Evolutionary conservation across 2,888 invertebrate species (phyloP).

Genomic region (Mythimna impura): DNA sequence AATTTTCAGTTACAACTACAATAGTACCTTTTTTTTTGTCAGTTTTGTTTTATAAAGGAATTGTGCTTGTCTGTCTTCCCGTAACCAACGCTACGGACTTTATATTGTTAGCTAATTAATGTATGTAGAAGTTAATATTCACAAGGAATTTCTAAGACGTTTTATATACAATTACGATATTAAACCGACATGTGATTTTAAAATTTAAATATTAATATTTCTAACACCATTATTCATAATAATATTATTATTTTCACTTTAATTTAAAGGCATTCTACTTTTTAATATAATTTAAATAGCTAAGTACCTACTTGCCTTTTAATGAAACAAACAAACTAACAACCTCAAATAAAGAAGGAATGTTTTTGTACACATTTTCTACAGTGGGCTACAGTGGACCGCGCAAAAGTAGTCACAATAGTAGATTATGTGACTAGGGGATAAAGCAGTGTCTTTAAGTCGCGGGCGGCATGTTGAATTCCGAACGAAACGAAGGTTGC

Average conservation of each 20-base stretch:
- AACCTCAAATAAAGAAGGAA: constrained; percentile 1
- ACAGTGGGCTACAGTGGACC: neutral
- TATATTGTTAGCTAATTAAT: constrained; percentile 2
- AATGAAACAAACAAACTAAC: neutral
- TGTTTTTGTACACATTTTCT: constrained; percentile 4
- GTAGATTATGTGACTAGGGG: no score
- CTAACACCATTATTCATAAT: constrained; percentile 15
- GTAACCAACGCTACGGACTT: neutral
- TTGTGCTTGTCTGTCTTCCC: neutral
- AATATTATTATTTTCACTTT: constrained; percentile 12
- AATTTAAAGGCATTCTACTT: constrained; percentile 38
- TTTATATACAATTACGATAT: neutral
- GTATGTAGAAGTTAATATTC: constrained; percentile 1
- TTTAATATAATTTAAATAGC: constrained; percentile 3
- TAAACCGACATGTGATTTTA: neutral
- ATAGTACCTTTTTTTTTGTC: neutral
- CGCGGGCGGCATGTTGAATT: no score
- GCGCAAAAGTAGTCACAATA: neutral
- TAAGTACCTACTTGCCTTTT: neutral
- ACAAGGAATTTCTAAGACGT: neutral
- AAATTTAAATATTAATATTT: neutral
- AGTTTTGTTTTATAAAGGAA: neutral
- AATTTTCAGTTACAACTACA: neutral
- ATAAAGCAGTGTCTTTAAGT: no score
- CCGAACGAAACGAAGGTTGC: no score